These are phyloP conservation scores for Cephus runcator DNA, from an alignment of 2,888 invertebrate genomes.

Conservation along the genomic window DNA sequence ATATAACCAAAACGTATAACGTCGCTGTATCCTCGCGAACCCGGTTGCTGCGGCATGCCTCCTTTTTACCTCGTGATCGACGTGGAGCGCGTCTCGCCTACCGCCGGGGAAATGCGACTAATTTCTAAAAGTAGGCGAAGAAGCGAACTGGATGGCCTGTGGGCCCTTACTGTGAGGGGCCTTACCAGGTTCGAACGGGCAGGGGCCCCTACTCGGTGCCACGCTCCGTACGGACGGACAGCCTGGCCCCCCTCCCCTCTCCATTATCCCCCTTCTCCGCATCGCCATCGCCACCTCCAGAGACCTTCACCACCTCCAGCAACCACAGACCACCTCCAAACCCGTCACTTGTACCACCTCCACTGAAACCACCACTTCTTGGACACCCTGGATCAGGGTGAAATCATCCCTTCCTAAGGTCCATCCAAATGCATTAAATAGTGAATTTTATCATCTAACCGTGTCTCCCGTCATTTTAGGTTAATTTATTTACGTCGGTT, in stretches of 20 bases:
- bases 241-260: slow-evolving; percentile 11
- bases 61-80: slow-evolving; percentile 2
- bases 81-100: slow-evolving; percentile 4
- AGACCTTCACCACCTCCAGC: slow-evolving; percentile 10
- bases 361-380: not conserved
- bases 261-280: slow-evolving; percentile 10
- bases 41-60: slow-evolving; percentile 4
- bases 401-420: not conserved
- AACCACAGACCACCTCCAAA: not conserved
- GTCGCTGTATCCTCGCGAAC: not conserved
- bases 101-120: slow-evolving; percentile 47
- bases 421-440: not conserved
- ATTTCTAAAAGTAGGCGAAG: slow-evolving; percentile 61
- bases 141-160: slow-evolving; percentile 63
- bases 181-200: slow-evolving; percentile 46
- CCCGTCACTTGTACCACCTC: not conserved
- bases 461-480: not conserved
- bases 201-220: slow-evolving; percentile 45
- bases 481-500: not conserved
- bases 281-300: slow-evolving; percentile 4
- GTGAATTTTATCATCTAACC: not conserved
- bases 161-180: slow-evolving; percentile 64
- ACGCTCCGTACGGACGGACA: slow-evolving; percentile 12
- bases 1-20: not conserved
- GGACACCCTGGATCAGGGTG: not conserved